Evolutionary conservation across 2,113 vertebrate species (phyloP).

Genomic region (Lates calcarifer): DNA sequence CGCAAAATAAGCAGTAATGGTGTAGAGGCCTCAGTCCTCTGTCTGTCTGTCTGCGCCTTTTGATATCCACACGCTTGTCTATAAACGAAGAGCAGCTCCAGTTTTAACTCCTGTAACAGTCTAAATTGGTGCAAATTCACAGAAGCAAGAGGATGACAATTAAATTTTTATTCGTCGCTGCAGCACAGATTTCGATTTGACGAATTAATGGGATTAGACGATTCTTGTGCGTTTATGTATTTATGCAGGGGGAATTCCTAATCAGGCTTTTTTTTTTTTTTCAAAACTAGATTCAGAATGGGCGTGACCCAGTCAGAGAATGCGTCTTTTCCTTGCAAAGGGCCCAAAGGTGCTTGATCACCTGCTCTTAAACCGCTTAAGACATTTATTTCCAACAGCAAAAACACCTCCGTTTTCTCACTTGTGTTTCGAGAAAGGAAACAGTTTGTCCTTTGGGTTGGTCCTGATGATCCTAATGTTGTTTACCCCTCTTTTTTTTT

Average conservation of each 20-base stretch:
- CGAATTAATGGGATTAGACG: conserved; percentile 71
- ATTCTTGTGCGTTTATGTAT: conserved; percentile 54
- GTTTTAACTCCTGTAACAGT: background rate
- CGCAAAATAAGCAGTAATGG: background rate
- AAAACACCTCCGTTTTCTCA: background rate
- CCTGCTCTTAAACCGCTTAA: conserved; percentile 2
- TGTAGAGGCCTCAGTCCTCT: conserved; percentile 19
- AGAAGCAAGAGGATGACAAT: conserved; percentile 3
- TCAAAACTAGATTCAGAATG: conserved; percentile 50
- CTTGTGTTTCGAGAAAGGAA: background rate
- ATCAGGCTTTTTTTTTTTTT: conserved; percentile 50
- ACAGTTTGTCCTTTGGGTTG: background rate
- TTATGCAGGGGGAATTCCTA: conserved; percentile 69
- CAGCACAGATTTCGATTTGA: conserved; percentile 51
- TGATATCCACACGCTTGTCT: background rate
- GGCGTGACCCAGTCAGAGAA: conserved; percentile 69
- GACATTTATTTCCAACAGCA: background rate
- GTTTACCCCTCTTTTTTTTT: background rate
- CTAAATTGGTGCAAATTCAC: background rate
- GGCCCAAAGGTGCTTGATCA: conserved; percentile 56
- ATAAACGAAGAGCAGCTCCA: conserved; percentile 2
- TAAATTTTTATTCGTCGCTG: conserved; percentile 3
- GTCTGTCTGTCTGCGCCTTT: background rate
- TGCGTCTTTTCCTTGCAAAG: conserved; percentile 54
- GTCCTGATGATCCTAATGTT: background rate